These are phyloP conservation scores for Caenorhabditis briggsae DNA, from an alignment of 1,140 invertebrate species.

Conservation along the genomic window DNA sequence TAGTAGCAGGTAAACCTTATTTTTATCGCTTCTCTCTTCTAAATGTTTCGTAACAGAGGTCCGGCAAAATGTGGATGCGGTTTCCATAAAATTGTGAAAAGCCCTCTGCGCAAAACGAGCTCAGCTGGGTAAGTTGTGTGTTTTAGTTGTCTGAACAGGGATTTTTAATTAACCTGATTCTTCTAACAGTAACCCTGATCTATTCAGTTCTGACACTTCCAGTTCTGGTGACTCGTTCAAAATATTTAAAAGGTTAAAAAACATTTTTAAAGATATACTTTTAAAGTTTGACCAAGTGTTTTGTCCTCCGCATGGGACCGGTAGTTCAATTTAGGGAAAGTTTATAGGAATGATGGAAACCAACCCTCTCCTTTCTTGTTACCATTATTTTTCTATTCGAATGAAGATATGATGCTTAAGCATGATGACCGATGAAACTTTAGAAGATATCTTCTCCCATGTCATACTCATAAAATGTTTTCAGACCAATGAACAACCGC, in stretches of 20 bases:
- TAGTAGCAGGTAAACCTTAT: constrained; percentile 47
- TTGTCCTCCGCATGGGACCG: constrained; percentile 44
- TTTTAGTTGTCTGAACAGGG: not conserved
- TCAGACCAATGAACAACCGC: constrained; percentile 56
- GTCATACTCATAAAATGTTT: not conserved
- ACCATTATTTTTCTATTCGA: not conserved
- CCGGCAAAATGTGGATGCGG: constrained; percentile 66
- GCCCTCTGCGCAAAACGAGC: constrained; percentile 69
- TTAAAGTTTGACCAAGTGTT: not conserved
- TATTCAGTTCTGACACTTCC: constrained; percentile 37
- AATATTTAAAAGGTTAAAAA: constrained; percentile 43
- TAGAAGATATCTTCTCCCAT: constrained; percentile 59
- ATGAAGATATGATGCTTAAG: constrained; percentile 38
- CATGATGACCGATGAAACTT: constrained; percentile 24
- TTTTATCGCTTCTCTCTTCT: not conserved
- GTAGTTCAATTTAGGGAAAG: too few species aligned
- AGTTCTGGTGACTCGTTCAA: constrained; percentile 55
- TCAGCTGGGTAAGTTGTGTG: constrained; percentile 70
- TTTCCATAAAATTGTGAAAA: constrained; percentile 71
- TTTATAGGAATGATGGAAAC: constrained; percentile 20
- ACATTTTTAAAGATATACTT: not conserved
- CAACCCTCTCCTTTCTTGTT: constrained; percentile 10
- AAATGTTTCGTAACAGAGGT: constrained; percentile 46
- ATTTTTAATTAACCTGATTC: too few species aligned
- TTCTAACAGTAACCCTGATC: not conserved